A percentile compares a stretch with the other conserved stretches of the same genome.
Evolutionary conservation across 2,888 invertebrate genomes (phyloP).

Genomic region (Dyspetes luteomarginatus): DNA sequence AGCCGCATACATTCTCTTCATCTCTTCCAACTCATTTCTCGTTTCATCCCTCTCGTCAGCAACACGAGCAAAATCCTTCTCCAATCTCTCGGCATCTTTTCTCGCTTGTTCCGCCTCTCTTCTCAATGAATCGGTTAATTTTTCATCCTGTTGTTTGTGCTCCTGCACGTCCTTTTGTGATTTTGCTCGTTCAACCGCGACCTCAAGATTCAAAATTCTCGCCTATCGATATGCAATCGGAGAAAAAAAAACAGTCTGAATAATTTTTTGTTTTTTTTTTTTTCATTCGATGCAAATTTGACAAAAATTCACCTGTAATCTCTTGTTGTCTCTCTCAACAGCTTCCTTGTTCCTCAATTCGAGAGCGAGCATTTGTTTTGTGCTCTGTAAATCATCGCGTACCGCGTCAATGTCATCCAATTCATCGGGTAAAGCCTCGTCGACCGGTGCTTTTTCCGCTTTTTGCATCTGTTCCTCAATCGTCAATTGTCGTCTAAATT

Average conservation of each 20-base stretch:
- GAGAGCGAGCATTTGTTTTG: conserved; percentile 94
- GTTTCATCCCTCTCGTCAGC: conserved; percentile 91
- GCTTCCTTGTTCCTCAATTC: conserved; percentile 94
- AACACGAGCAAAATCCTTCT: conserved; percentile 90
- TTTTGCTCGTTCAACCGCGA: conserved; percentile 90
- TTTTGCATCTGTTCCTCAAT: conserved; percentile 95
- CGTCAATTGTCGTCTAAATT: conserved; percentile 94
- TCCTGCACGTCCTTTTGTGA: conserved; percentile 79
- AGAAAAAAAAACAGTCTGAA: conserved; percentile 2
- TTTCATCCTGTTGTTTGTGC: conserved; percentile 85
- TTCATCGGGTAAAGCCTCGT: conserved; percentile 89
- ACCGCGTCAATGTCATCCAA: conserved; percentile 96
- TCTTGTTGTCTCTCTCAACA: conserved; percentile 93
- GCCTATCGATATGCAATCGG: conserved; percentile 84
- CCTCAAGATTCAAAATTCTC: conserved; percentile 91
- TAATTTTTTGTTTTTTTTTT: background rate
- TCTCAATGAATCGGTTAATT: conserved; percentile 88
- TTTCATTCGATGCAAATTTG: background rate
- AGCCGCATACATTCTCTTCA: conserved; percentile 90
- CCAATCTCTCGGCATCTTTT: conserved; percentile 91
- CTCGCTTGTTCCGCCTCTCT: conserved; percentile 91
- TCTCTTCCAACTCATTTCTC: conserved; percentile 91
- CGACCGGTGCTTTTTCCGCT: conserved; percentile 84
- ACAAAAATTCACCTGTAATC: conserved; percentile 84
- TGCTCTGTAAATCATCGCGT: conserved; percentile 95